Conservation (phyloP, 2,888 invertebrate species). For the Hirtodrosophila trivittata region DNA sequence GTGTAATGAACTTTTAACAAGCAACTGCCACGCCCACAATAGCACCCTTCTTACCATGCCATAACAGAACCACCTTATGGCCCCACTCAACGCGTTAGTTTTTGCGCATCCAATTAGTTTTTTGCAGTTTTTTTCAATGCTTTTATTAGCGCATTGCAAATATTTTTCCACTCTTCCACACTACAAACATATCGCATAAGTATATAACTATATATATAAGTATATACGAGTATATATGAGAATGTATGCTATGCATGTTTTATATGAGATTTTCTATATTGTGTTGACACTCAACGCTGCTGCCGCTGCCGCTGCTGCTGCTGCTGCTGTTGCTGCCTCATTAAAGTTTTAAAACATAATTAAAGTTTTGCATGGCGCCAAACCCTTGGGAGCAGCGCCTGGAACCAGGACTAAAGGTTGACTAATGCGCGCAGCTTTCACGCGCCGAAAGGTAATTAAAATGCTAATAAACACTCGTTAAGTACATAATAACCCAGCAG, state of each 20-base stretch:
- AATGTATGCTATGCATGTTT: constrained; percentile 7
- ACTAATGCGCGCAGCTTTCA: constrained; percentile 73
- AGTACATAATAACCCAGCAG: constrained; percentile 68
- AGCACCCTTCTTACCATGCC: constrained; percentile 12
- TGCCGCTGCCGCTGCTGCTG: not conserved
- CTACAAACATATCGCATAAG: constrained; percentile 2
- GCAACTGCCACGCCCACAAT: constrained; percentile 60
- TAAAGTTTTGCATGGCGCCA: constrained; percentile 60
- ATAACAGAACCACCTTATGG: constrained; percentile 1
- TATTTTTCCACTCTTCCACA: constrained; percentile 54
- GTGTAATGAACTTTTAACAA: constrained; percentile 81
- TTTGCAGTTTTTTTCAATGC: constrained; percentile 51
- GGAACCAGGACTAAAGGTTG: constrained; percentile 56
- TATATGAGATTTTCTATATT: too few relatives aligned
- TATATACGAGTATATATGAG: constrained; percentile 5
- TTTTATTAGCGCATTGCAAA: constrained; percentile 73
- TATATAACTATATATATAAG: constrained; percentile 6
- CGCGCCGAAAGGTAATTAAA: constrained; percentile 77
- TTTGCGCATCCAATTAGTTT: constrained; percentile 73
- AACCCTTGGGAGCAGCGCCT: constrained; percentile 41
- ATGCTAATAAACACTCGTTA: constrained; percentile 79
- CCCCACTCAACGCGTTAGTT: constrained; percentile 45
- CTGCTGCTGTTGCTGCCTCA: constrained; percentile 39
- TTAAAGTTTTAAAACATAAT: constrained; percentile 75
- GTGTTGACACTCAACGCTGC: not conserved